These are phyloP conservation scores for Brachymystax lenok DNA, from an alignment of 2,797 vertebrate genomes.

Conservation along the genomic window DNA sequence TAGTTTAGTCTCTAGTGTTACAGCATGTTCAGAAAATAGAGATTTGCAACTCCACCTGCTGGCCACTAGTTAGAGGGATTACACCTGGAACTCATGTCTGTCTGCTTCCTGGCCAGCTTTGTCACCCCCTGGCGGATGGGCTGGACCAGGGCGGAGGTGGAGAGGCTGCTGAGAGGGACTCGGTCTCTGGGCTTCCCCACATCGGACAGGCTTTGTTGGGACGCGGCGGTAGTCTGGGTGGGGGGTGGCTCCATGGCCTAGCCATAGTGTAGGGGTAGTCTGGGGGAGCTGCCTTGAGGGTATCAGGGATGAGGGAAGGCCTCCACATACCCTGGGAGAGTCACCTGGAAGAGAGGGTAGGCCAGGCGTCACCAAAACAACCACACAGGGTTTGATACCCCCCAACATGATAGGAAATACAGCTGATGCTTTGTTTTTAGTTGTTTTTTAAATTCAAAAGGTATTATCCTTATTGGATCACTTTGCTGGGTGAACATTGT, in stretches of 20 bases:
- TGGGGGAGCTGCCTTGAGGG: constrained; percentile 84
- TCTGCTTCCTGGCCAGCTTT: constrained; percentile 97
- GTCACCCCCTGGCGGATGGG: constrained; percentile 97
- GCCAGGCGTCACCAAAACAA: constrained; percentile 10
- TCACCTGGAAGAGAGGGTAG: constrained; percentile 76
- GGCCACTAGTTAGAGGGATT: constrained; percentile 37
- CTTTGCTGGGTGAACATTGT: constrained; percentile 48
- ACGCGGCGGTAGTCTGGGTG: constrained; percentile 71
- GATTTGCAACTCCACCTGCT: constrained; percentile 28
- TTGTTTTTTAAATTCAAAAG: constrained; percentile 1
- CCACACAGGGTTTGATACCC: constrained; percentile 5
- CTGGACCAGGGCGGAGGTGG: constrained; percentile 94
- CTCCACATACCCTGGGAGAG: constrained; percentile 95
- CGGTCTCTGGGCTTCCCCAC: constrained; percentile 77
- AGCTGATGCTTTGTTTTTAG: constrained; percentile 6
- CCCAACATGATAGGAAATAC: constrained; percentile 16
- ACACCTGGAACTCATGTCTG: constrained; percentile 95
- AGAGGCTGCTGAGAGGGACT: constrained; percentile 89
- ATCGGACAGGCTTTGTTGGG: constrained; percentile 87
- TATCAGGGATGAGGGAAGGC: constrained; percentile 94
- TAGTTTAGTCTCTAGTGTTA: constrained; percentile 20
- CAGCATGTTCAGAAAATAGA: constrained; percentile 38
- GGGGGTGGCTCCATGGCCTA: constrained; percentile 84
- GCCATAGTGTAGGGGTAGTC: constrained; percentile 87
- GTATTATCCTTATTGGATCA: constrained; percentile 23